Base-by-base conservation (phyloP, 1,140 invertebrate genomes). In the Heliconius eleuchia region DNA sequence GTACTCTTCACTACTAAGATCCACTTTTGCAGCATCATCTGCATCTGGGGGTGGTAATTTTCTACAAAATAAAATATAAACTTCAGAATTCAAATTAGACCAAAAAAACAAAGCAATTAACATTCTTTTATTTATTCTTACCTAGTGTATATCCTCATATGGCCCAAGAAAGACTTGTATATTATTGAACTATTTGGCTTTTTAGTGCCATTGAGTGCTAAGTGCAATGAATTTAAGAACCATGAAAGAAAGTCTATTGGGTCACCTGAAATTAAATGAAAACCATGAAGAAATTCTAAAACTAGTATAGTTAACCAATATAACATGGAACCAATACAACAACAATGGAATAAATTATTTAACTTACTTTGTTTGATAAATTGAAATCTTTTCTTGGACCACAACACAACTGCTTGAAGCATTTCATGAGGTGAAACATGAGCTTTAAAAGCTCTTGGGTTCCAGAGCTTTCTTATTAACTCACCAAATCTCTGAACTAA, bases 401-500 rank as follows among this genome's bases (percentile, higher is more conserved):
- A 99, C 9, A 99, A 94, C 1, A 99, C 99, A 46, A 99, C 99
- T 50, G 99, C 98, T 95, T 99, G 99, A 18, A 99, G 95, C 99
- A 99, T 99, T 96, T 99, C 99, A 94, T 99, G 99, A 0, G 99
- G 99, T 74, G 99, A 99, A 2, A 99, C 99, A 91, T 99, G 99
- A 6, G 99, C 98, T 95, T 99, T 99, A 89, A 99, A 99, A 91
- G 99, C 99, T 78, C 98, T 95, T 0, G 99, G 99, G 95, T 99
- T 99, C 99, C 99, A 99, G 83, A 99, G 95, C 94, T 99, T 99
- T 6, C 99, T 94, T 92, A 99, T 97, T 9, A 99, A 95, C 93
- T 99, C 99, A 3, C 99, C 99, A 95, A 99, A 99, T 75, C 99
- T 95, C 91, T 99, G 98, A 0, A 99, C 98, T 34, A 99, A 91